Evolutionary conservation across 2,113 vertebrate genomes (phyloP).

Genomic region (Fulmarus glacialis): DNA sequence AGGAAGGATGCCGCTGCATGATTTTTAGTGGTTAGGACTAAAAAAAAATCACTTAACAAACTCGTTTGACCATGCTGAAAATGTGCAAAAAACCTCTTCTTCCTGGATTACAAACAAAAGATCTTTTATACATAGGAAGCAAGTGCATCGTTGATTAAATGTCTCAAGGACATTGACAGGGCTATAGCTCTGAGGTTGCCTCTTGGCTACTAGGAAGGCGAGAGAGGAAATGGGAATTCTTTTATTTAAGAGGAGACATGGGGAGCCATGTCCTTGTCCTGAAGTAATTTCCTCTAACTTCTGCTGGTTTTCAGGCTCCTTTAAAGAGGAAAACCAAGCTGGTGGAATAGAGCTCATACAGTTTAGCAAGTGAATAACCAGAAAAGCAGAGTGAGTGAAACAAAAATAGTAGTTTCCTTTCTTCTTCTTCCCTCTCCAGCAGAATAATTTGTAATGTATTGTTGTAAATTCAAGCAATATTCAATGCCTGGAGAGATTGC

Average conservation of each 20-base stretch:
- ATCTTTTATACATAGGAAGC: background rate
- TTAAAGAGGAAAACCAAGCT: background rate
- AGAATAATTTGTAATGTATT: background rate
- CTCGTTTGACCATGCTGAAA: background rate
- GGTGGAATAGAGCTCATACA: background rate
- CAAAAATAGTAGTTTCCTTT: background rate
- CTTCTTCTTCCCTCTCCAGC: background rate
- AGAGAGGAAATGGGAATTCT: background rate
- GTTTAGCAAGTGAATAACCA: background rate
- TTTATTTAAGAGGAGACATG: background rate
- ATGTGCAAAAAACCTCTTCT: background rate
- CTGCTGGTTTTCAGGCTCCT: background rate
- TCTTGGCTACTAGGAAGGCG: background rate
- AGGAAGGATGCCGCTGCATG: background rate
- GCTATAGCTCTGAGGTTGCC: background rate
- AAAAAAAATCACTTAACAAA: background rate
- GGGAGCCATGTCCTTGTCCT: background rate
- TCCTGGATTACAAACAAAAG: background rate
- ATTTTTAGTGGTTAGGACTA: background rate
- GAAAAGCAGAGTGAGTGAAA: background rate
- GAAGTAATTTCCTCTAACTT: background rate
- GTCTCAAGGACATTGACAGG: too few relatives aligned
- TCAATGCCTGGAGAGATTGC: background rate
- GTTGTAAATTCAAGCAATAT: background rate
- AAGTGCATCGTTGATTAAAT: rapidly evolving